Base-by-base conservation (phyloP, 2,888 invertebrate species). In the Lomographa bimaculata region DNA sequence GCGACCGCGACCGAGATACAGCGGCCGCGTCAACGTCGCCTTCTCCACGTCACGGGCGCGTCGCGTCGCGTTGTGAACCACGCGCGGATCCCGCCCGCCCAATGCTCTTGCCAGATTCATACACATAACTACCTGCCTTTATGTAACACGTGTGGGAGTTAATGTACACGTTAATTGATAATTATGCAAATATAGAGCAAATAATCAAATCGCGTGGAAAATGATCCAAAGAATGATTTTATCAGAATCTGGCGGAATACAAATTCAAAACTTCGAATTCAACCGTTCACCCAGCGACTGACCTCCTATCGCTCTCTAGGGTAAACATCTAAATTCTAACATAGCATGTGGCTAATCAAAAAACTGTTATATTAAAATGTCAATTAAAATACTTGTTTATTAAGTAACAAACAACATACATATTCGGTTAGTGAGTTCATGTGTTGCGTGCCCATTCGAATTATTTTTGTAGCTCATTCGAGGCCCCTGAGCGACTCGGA, bases 401-500 rank as follows among this genome's bases (percentile, higher is more conserved):
- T 37, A 38, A 25, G 28, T 38, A 40, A 41, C 38, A 33, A 37
- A 30, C 33, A 30, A 39, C 19, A 30, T 25, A 32, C 36, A 40
- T 41, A 24, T 35, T 35, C 21, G 36, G 28, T 37, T n/a, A n/a
- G n/a, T n/a, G n/a, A n/a, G n/a, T 43, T 24, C 27, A 45, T 57
- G 59, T 65, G 62, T 75, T 68, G 71, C 73, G 72, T 71, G 76
- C 71, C 71, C 67, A 74, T 78, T 74, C 45, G 68, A 76, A 84
- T 82, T 84, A 86, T 85, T 85, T 86, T 79, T 64, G 77, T 83
- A 76, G 75, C 81, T 79, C 75, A 71, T 65, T 67, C 69, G 71
- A 72, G 72, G 73, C 77, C 71, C 58, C 65, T 57, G 66, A 54
- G 57, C 60, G 64, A 51, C 60, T 56, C 51, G 56, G 41, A 57